A percentile compares a stretch with the other conserved stretches of the same genome.
phyloP scores from a whole-genome alignment of 2,113 vertebrate species.

The Silurus meridionalis region DNA sequence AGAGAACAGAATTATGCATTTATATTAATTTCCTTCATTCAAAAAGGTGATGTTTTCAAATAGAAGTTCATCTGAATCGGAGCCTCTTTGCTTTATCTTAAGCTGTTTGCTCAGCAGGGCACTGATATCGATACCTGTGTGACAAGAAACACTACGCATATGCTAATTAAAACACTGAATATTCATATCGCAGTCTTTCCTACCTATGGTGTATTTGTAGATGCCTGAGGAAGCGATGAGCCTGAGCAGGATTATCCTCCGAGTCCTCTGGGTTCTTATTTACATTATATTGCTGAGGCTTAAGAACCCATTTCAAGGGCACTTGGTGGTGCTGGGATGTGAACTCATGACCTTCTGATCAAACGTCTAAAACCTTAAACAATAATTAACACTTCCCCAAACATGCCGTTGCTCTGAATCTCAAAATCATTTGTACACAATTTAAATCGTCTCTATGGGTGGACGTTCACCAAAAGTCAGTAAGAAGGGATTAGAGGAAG shows the following conservation, averaged over 20 bases:
- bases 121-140: neutral
- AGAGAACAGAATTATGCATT: neutral
- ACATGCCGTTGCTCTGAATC: no score
- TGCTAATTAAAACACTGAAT: conserved; percentile 39
- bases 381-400: no score
- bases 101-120: neutral
- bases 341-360: no score
- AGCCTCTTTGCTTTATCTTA: neutral
- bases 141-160: neutral
- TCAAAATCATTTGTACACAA: no score
- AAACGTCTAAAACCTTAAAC: no score
- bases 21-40: neutral
- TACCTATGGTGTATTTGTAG: conserved; percentile 27
- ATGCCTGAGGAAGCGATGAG: neutral
- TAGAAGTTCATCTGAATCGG: neutral
- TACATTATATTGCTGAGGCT: no score
- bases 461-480: neutral
- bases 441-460: neutral
- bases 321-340: no score
- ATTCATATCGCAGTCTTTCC: conserved; percentile 20
- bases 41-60: neutral
- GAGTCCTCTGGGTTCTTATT: neutral
- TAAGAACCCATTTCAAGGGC: no score
- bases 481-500: neutral
- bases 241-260: conserved; percentile 42